Percentiles rank a stretch among this genome's conserved stretches.
Conservation (phyloP, 2,888 invertebrate genomes). For the Nephrotoma guestfalica region DNA sequence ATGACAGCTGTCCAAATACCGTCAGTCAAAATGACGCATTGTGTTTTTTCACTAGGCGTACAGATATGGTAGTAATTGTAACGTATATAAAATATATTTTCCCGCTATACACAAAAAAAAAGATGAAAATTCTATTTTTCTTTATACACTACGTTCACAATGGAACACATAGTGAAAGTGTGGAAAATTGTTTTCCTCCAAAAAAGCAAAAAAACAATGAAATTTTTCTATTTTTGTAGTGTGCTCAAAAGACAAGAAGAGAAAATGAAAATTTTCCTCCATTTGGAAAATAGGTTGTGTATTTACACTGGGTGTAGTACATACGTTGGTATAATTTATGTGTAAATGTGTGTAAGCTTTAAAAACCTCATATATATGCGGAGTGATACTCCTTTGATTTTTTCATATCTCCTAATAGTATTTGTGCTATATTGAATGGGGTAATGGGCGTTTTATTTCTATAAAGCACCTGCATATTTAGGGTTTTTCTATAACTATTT, state of each 20-base stretch:
- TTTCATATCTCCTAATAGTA: neutral
- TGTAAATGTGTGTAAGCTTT: neutral
- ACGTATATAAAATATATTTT: neutral
- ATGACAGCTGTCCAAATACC: slow-evolving; percentile 34
- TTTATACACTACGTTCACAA: neutral
- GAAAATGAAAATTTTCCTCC: neutral
- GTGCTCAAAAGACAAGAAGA: neutral
- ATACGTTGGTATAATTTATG: neutral
- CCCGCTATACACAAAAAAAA: neutral
- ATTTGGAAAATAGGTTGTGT: neutral
- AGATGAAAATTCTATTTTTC: neutral
- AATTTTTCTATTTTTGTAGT: neutral
- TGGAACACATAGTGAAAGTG: neutral
- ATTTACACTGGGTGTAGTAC: neutral
- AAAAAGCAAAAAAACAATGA: neutral
- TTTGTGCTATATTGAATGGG: neutral
- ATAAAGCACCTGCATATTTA: neutral
- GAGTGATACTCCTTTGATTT: neutral
- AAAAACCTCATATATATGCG: neutral
- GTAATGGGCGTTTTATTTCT: neutral
- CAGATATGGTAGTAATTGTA: slow-evolving; percentile 22
- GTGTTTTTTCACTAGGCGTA: slow-evolving; percentile 32
- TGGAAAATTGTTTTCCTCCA: neutral
- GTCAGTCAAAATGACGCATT: slow-evolving; percentile 37
- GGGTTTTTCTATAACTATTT: neutral